Conservation (phyloP, 2,888 invertebrate species). For the Trimorus sp. region DNA sequence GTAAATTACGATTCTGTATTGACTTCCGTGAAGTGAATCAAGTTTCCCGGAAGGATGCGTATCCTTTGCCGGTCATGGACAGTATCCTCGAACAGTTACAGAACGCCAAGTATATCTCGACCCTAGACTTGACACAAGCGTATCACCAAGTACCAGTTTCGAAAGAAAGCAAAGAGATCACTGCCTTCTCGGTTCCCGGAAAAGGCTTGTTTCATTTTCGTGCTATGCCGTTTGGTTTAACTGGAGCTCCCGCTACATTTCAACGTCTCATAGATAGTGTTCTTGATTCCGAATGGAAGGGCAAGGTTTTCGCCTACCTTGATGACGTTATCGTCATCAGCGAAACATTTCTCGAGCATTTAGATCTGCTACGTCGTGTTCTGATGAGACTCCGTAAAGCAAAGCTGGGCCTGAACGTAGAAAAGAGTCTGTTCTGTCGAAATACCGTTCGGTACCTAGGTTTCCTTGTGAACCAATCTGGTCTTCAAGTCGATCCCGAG, state of each 20-base stretch:
- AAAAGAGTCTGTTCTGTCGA: background rate
- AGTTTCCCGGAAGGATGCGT: slow-evolving; percentile 38
- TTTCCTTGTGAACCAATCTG: background rate
- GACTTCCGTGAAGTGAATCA: background rate
- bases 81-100: background rate
- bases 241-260: background rate
- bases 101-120: background rate
- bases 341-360: background rate
- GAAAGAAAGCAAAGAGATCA: background rate
- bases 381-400: background rate
- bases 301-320: background rate
- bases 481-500: slow-evolving; percentile 37
- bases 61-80: slow-evolving; percentile 56
- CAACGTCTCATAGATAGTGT: background rate
- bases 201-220: background rate
- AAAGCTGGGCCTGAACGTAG: background rate
- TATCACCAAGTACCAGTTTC: background rate
- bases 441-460: background rate
- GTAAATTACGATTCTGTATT: slow-evolving; percentile 1
- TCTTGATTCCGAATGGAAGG: slow-evolving; percentile 78
- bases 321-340: slow-evolving; percentile 4
- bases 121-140: background rate
- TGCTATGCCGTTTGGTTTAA: background rate
- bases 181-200: slow-evolving; percentile 4
- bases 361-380: background rate